phyloP scores from a whole-genome alignment of 92 coral and sea anemone genomes.

The Porites lobata region DNA sequence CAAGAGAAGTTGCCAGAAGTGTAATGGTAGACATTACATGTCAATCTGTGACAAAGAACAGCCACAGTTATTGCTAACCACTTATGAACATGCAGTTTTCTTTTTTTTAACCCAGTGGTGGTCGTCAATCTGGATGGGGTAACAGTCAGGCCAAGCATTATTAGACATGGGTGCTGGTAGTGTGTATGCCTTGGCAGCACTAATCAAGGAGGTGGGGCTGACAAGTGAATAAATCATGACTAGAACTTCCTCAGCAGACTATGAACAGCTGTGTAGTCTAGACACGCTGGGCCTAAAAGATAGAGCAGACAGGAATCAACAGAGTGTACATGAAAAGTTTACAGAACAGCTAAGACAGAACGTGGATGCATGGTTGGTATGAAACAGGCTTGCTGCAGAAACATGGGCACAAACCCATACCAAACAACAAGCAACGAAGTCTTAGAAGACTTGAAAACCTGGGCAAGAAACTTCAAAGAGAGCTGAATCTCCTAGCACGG shows the following conservation, averaged over 20 bases:
- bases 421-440: neutral
- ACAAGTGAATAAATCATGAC: slow-evolving; percentile 30
- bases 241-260: slow-evolving; percentile 2
- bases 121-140: too few species aligned
- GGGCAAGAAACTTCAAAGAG: too few species aligned
- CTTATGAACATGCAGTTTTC: slow-evolving; percentile 54
- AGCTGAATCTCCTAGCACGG: slow-evolving; percentile 2
- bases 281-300: slow-evolving; percentile 62
- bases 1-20: too few species aligned
- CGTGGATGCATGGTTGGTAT: slow-evolving; percentile 61
- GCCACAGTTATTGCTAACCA: too few species aligned
- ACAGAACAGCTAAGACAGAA: slow-evolving; percentile 43
- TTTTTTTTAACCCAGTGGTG: neutral
- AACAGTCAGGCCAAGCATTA: too few species aligned
- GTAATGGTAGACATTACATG: too few species aligned
- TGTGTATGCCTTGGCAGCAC: slow-evolving; percentile 67
- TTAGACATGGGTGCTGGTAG: neutral
- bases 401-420: slow-evolving; percentile 43
- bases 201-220: slow-evolving; percentile 42
- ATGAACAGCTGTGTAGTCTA: slow-evolving; percentile 51
- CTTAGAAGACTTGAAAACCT: too few species aligned
- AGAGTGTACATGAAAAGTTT: neutral
- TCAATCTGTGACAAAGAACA: too few species aligned
- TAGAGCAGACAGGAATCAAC: slow-evolving; percentile 50
- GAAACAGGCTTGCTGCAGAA: slow-evolving; percentile 72